Evolutionary conservation across 2,797 vertebrate species (phyloP).

Genomic region (Coregonus suidteri): DNA sequence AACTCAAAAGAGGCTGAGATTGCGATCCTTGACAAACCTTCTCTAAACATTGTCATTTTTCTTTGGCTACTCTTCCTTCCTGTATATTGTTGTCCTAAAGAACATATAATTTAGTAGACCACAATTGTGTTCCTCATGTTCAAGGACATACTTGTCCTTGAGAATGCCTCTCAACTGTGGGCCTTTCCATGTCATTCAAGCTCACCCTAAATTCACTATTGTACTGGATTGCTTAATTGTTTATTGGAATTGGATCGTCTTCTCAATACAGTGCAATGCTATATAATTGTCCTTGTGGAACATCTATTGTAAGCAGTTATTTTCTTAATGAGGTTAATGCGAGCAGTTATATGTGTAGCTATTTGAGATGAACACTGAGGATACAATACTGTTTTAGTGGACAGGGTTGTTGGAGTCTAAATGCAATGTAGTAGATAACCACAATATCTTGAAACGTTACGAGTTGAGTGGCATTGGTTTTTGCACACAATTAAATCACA

Average conservation of each 20-base stretch:
- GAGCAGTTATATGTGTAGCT: not conserved
- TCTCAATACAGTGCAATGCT: not conserved
- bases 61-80: not conserved
- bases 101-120: not conserved
- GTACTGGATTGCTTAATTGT: not conserved
- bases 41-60: too few relatives aligned
- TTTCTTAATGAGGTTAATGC: not conserved
- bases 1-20: not conserved
- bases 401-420: not conserved
- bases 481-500: not conserved
- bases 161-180: not conserved
- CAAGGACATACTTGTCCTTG: not conserved
- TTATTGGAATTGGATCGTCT: not conserved
- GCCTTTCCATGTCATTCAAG: not conserved
- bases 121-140: not conserved
- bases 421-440: not conserved
- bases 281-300: not conserved
- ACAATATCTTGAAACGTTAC: not conserved
- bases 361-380: not conserved
- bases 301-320: not conserved
- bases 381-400: not conserved
- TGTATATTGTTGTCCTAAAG: not conserved
- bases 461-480: not conserved
- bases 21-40: not conserved
- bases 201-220: not conserved